Base-by-base conservation (phyloP, 37 sponge, comb jelly and placozoan species). In the Geodia barretti region DNA sequence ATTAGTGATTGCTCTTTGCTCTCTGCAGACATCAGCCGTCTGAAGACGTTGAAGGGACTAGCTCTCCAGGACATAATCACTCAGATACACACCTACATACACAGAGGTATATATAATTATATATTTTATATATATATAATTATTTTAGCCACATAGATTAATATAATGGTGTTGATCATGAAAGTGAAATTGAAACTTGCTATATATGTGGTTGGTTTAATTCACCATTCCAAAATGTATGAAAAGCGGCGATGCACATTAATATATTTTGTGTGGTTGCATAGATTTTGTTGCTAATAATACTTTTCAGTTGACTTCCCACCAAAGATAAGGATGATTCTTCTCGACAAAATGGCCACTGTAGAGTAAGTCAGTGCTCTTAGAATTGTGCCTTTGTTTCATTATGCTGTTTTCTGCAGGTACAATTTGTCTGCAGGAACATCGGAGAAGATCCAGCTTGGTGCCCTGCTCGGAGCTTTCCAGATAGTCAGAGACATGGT, bases 371-470 rank as follows among this genome's bases (percentile, higher is more conserved):
- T 64, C 60, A 74, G 54, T 36, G 54, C 54, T 17, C 54, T 17
- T 7, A 33, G 42, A 21, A 31, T 19, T 60, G 3, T 19, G 7
- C 8, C 25, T 62, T 35, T 21, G 4, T 11, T 59, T 42, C 60
- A 25, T 42, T 75, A 9, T 58, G 3, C 20, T 42, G 14, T 3
- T 34, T 3, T 9, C 3, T 71, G 25, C 41, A 92, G 94, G 79
- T 85, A 88, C 79, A 82, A 89, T n/a, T 42, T 93, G 62, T 59
- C 95, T 4, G 42, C 72, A 3, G 97, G 97, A 1, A 80, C 89
- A 2, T 89, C 90, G n/a, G 99, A 98, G 83, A 96, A 96, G 77
- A 73, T 98, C 14, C 99, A 98, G 78, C 81, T 98, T 31, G 88
- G 93, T 24, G 86, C 94, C 1, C 80, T 98, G 43, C 60, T 98